Base-by-base conservation (phyloP, 1,140 invertebrate genomes). In the Calephelis nemesis region DNA sequence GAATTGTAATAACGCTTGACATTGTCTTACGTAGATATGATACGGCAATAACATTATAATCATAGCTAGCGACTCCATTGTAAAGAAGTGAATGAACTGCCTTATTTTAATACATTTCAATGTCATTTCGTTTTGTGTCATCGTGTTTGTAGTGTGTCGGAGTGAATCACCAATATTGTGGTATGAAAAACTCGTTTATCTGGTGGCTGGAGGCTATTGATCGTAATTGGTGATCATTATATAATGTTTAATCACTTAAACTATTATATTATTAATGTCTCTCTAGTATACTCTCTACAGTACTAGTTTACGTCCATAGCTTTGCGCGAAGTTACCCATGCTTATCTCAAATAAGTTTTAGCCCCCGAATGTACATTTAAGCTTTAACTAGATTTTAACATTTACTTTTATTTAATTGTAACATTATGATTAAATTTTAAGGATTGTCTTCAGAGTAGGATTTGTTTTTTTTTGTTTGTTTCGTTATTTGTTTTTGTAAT, bases 31-130 rank as follows among this genome's bases (percentile, higher is more conserved):
- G 58, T 60, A 60, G 58, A 60, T 40, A 60, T 60, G 58, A 60
- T 60, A 60, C 58, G 58, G 12, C 58, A 60, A 60, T 60, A 45
- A 45, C 30, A 30, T 30, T 45, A 60, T n/a, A 60, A 60, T 60
- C 39, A 60, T 60, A 60, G 39, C 30, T 39, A 40, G 58, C 58
- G 58, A n/a, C 30, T 60, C 58, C 58, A 60, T 60, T 60, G 58
- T 60, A 68, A 65, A 68, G 74, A 78, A 80, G 77, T 76, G 67
- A 73, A 72, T 69, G 67, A 69, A 58, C 65, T 42, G 65, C 48
- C 70, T 63, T 60, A 65, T 58, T 67, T 58, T 60, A 45, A 67
- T 60, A 39, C 54, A 60, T 60, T 60, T 67, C 42, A 47, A 60
- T 67, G 42, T 60, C 30, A 47, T 47, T 60, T 52, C 47, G 45